These are phyloP conservation scores for Lytechinus pictus DNA, from an alignment of 35 echinoderm and acorn worm genomes.

Conservation along the genomic window DNA sequence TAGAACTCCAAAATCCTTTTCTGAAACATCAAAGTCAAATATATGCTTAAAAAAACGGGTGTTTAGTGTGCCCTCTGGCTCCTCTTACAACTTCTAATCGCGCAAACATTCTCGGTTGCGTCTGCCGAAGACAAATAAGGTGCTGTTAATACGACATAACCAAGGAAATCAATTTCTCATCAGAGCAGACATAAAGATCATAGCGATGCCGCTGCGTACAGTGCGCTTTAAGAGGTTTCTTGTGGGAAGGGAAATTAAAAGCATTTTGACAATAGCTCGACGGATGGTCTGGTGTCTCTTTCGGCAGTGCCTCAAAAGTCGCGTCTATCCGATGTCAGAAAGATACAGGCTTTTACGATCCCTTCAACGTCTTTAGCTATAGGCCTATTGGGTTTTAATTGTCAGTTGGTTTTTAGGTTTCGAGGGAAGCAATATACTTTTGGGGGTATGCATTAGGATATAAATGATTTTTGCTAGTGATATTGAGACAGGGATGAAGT, in stretches of 20 bases:
- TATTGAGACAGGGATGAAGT: too few species aligned
- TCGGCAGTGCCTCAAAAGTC: background rate
- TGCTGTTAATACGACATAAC: background rate
- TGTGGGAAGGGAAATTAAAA: background rate
- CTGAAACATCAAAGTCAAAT: too few species aligned
- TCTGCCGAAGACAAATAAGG: background rate
- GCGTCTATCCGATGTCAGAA: too few species aligned
- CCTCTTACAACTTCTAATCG: background rate
- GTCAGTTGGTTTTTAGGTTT: too few species aligned
- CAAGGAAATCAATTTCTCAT: slow-evolving; percentile 19
- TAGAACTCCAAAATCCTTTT: background rate
- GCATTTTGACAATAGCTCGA: background rate
- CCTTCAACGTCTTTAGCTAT: too few species aligned
- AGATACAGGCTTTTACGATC: too few species aligned
- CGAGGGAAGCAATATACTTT: too few species aligned
- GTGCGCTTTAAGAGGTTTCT: background rate
- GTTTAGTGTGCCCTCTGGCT: background rate
- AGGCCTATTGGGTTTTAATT: too few species aligned
- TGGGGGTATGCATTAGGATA: too few species aligned
- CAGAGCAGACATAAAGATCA: background rate
- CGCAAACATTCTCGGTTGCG: background rate
- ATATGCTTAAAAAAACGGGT: background rate
- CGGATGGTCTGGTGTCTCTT: background rate
- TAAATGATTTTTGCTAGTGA: too few species aligned
- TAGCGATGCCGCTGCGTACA: background rate